These are phyloP conservation scores for Sinonovacula constricta DNA, from an alignment of 1,140 invertebrate species.

Conservation along the genomic window DNA sequence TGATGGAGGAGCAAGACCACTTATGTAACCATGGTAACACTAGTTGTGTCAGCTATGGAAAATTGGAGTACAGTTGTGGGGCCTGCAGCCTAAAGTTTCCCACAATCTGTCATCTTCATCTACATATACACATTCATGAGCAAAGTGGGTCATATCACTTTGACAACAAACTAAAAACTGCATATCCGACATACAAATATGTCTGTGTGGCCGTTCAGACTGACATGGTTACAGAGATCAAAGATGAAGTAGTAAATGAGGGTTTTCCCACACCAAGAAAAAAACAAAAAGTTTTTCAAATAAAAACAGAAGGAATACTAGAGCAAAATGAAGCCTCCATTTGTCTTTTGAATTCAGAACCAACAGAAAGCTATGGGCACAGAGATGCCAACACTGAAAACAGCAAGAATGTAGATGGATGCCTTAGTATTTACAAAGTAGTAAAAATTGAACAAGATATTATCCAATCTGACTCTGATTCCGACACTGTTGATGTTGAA, in stretches of 20 bases:
- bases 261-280: too few species aligned
- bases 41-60: too few species aligned
- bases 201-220: not conserved
- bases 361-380: not conserved
- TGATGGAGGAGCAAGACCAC: too few species aligned
- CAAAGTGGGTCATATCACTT: not conserved
- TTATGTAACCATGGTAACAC: too few species aligned
- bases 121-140: constrained; percentile 1
- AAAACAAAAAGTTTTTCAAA: not conserved
- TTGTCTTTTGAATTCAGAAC: not conserved
- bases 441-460: too few species aligned
- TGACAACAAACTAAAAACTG: not conserved
- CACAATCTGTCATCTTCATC: constrained; percentile 6
- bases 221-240: too few species aligned
- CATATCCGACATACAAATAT: constrained; percentile 6
- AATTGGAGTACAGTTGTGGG: constrained; percentile 15
- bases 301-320: not conserved
- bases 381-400: not conserved
- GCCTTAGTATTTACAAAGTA: too few species aligned
- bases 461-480: not conserved
- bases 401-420: not conserved
- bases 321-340: not conserved
- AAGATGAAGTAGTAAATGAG: not conserved
- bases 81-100: constrained; percentile 3
- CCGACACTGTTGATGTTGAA: not conserved